Base-by-base conservation (phyloP, 2,888 invertebrate genomes). In the Iphiclides podalirius region DNA sequence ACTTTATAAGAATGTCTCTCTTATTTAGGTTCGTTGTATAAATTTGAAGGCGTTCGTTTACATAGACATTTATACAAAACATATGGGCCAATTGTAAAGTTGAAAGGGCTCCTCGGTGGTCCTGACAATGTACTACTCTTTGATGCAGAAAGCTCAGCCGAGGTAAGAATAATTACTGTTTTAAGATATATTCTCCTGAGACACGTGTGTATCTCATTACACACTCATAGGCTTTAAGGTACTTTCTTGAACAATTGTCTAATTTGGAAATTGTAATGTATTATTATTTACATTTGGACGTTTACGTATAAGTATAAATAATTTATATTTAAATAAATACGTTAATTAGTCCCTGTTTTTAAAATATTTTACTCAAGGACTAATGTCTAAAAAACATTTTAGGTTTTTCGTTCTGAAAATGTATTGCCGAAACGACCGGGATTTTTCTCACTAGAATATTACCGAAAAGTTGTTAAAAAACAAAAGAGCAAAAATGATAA, bases 371-470 rank as follows among this genome's bases (percentile, higher is more conserved):
- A 31, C 2, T 31, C 31, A 9, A 8, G 31, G 8, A 15, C 7
- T 12, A 2, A 16, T 9, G n/a, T 9, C 8, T 11, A 20, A 37
- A 37, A 6, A 39, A 20, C 9, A 28, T 31, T 39, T 15, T 40
- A 68, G 68, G 43, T 68, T 14, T 48, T 62, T 9, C 54, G 63
- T 15, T 44, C 47, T 14, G 67, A 68, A 47, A 63, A 66, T 37
- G 33, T 35, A 37, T 17, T 53, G 40, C 67, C 68, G 1, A 26
- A 43, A n/a, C 53, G 68, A 9, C 58, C 63, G n/a, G 64, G 62
- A n/a, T 61, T 67, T 33, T 26, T 50, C 1, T 56, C 63, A 1
- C 23, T 66, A 4, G 58, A 58, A 23, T 60, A 64, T 46, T 67
- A 58, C 41, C 58, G 64, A 40, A 57, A 57, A 38, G 45, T 48